Base-by-base conservation (phyloP, 2,113 vertebrate genomes). In the Hyperopisus bebe region DNA sequence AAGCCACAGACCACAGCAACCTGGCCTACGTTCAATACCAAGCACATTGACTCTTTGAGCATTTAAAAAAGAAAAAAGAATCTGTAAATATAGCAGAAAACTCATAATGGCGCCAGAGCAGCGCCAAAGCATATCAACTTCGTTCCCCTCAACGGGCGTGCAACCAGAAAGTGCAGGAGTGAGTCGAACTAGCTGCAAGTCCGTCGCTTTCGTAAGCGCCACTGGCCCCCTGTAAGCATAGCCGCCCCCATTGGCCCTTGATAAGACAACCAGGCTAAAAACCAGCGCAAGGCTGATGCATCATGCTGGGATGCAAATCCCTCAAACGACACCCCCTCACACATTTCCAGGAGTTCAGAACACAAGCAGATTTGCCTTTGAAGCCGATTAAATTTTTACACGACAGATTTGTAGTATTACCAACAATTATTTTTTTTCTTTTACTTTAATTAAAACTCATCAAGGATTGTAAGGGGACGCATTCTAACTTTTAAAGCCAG, bases 341-440 rank as follows among this genome's bases (percentile, higher is more conserved):
- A 17, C 87, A 44, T 47, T 80, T 83, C 74, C 77, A 84, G 21
- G 9, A 84, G 24, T 42, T n/a, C 13, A 21, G 62, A 46, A 31
- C 44, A 70, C 77, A 88, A 90, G 86, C 86, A 88, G 24, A 83
- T 88, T 50, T 88, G 53, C 51, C 46, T 70, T 84, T 70, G 31
- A 90, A 84, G 89, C 58, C 21, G 84, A 44, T 90, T 87, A 39
- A 2, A 62, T 66, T 87, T n/a, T 47, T 47, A 47, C 31, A 87
- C 8, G 85, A 51, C 47, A 51, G 48, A 35, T 31, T 39, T 35
- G 53, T 51, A 87, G 48, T 17, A 66, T 35, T 53, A 66, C 35
- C 31, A 11, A 19, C 35, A 21, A 88, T 39, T 11, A n/a, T 3
- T 55, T 83, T 27, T n/a, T 47, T 24, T 44, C 8, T 11, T 3